Percentiles rank a stretch among this genome's conserved stretches.
phyloP scores from a whole-genome alignment of 2,797 vertebrate genomes.

The Xiphorhynchus erythropygius region DNA sequence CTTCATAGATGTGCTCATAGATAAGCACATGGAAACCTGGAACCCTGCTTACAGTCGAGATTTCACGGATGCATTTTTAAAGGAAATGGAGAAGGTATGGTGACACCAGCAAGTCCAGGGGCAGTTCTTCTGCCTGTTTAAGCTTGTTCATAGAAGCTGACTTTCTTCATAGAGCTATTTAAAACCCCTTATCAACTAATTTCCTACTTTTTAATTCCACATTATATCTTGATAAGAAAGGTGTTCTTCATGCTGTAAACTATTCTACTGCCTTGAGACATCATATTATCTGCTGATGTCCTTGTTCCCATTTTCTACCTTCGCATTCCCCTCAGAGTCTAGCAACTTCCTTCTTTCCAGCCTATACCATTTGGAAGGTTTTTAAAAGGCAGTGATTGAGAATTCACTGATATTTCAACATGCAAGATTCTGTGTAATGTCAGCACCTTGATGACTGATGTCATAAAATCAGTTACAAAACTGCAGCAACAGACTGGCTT shows the following conservation, averaged over 20 bases:
- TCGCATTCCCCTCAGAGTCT: neutral
- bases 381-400: neutral
- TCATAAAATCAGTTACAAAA: neutral
- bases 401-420: neutral
- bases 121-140: neutral
- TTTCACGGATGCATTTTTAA: conserved; percentile 59
- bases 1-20: conserved; percentile 21
- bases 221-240: neutral
- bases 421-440: neutral
- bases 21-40: conserved; percentile 38
- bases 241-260: neutral
- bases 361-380: neutral
- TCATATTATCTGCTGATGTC: neutral
- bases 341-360: neutral
- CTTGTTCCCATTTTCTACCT: neutral
- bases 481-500: neutral
- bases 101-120: neutral
- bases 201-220: neutral
- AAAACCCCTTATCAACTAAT: neutral
- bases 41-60: conserved; percentile 22
- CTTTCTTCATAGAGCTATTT: neutral
- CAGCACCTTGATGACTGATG: neutral
- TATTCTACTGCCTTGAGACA: neutral
- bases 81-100: conserved; percentile 65
- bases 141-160: neutral